Evolutionary conservation across 2,113 vertebrate species (phyloP), one percentile per base, ranked within the genome.

Genomic region (Prolemur simus): DNA sequence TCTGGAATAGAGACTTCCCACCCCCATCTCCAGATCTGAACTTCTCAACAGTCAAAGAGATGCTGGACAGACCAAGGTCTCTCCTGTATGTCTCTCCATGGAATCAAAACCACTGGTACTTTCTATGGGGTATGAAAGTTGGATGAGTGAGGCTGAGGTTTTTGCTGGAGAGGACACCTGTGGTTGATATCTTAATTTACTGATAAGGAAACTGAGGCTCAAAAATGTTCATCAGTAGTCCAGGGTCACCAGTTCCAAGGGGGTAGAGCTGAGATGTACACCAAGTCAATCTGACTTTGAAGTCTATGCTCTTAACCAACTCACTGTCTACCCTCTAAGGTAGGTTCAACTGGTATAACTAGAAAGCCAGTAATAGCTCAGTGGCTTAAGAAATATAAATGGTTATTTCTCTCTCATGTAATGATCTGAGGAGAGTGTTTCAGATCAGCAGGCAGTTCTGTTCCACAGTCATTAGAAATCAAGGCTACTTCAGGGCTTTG

Each of bases 331-430:
- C 7, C 14, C 29, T 89, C 37, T 82, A 23, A 68, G 20, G 34
- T 60, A 68, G 32, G 37, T 37, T 90, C 87, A 93, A 17, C 37
- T 86, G 73, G 32, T 80, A 12, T 73, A 86, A 73, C 66, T 66
- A 87, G 82, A 91, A 77, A 97, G 37, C 69, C 71, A 68, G 34
- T 58, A 58, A 64, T 85, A 94, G 69, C 34, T 85, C 63, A 84
- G 18, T 56, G 49, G 83, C n/a, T 91, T 73, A 87, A 69, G 73
- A 94, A 69, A 69, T 69, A 66, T 60, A 74, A n/a, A n/a, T 87
- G 52, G 63, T 42, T 66, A 29, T 69, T 77, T 80, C 13, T 85
- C 39, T 85, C 52, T 87, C 56, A 58, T 27, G 18, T 49, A 69
- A 88, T 47, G 45, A 29, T 76, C 90, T 91, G 54, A 64, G 66